Conservation (phyloP, 2,888 invertebrate genomes). For the Tenthredo scrophulariae region DNA sequence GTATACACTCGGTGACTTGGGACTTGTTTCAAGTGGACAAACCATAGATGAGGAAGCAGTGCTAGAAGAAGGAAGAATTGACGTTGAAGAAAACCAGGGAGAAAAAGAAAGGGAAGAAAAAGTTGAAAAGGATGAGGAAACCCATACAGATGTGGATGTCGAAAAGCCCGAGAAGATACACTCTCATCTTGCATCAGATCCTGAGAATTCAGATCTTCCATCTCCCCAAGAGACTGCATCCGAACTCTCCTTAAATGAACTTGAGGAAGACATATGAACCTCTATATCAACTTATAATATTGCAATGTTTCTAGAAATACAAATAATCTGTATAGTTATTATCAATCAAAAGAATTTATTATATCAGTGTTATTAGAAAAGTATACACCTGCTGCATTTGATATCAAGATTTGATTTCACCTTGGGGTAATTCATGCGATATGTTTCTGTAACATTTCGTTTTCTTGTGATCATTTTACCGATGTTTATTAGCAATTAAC, state of each 20-base stretch:
- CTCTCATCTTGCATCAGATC: conserved; percentile 55
- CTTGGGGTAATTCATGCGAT: background rate
- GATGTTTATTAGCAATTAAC: background rate
- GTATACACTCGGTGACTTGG: conserved; percentile 52
- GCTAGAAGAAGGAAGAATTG: conserved; percentile 47
- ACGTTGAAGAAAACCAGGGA: background rate
- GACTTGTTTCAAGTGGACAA: conserved; percentile 44
- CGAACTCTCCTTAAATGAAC: background rate
- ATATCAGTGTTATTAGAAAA: background rate
- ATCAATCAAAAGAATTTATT: background rate
- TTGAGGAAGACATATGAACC: background rate
- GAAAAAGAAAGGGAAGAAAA: conserved; percentile 28
- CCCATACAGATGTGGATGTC: background rate
- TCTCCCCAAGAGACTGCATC: conserved; percentile 57
- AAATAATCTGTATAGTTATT: background rate
- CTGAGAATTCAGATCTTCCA: conserved; percentile 57
- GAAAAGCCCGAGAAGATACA: conserved; percentile 53
- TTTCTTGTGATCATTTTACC: background rate
- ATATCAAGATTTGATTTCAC: background rate
- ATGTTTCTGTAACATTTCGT: background rate
- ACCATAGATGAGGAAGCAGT: conserved; percentile 31
- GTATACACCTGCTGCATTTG: background rate
- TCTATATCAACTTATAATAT: background rate
- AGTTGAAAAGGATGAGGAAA: conserved; percentile 31
- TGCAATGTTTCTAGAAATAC: background rate